phyloP scores from a whole-genome alignment of 2,888 invertebrate genomes.

The Acanthococcus lagerstroemiae region DNA sequence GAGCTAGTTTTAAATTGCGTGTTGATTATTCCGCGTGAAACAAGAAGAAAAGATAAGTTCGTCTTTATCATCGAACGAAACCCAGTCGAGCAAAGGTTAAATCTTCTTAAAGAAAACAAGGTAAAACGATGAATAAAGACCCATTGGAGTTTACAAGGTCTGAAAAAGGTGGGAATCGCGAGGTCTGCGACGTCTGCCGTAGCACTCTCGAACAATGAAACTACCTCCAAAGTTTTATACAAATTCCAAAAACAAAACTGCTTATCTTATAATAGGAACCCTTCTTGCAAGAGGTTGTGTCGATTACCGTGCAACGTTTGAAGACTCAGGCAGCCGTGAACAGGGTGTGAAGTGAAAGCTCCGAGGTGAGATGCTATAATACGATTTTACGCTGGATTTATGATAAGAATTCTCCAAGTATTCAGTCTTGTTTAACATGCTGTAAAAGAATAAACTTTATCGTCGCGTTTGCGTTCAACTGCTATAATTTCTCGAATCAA shows the following conservation, averaged over 20 bases:
- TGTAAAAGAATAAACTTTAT: constrained; percentile 30
- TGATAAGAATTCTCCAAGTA: constrained; percentile 25
- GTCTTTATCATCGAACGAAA: constrained; percentile 27
- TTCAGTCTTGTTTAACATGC: constrained; percentile 27
- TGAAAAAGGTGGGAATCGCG: constrained; percentile 29
- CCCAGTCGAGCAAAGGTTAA: constrained; percentile 28
- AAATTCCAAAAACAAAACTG: constrained; percentile 30
- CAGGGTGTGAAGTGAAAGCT: constrained; percentile 13
- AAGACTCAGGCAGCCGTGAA: constrained; percentile 29
- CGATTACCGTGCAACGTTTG: constrained; percentile 21
- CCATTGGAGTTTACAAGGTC: constrained; percentile 13
- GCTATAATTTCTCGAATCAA: too few relatives aligned
- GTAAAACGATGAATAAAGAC: constrained; percentile 16
- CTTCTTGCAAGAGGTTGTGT: constrained; percentile 19
- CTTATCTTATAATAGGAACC: constrained; percentile 30
- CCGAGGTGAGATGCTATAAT: constrained; percentile 21
- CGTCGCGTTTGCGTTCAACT: constrained; percentile 1
- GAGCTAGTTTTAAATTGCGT: background rate
- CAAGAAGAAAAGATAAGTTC: constrained; percentile 32
- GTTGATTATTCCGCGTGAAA: background rate
- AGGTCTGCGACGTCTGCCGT: constrained; percentile 22
- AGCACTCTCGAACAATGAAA: constrained; percentile 24
- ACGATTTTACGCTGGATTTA: constrained; percentile 32
- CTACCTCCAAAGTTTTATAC: constrained; percentile 22
- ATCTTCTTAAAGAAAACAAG: constrained; percentile 29